Evolutionary conservation across 2,797 vertebrate genomes (phyloP).

Genomic region (Falco peregrinus): DNA sequence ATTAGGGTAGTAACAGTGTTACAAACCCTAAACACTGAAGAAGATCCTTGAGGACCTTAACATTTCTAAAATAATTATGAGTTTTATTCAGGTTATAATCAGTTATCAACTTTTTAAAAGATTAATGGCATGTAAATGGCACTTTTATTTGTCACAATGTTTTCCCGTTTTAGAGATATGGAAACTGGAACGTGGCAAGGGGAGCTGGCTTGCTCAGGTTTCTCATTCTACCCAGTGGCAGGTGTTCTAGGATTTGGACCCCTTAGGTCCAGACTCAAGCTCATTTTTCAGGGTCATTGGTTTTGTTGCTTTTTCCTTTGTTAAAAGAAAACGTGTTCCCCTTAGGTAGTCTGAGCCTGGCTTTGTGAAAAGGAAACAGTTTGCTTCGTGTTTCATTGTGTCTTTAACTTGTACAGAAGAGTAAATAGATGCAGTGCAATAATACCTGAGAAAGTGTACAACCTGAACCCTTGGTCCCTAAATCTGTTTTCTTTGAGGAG

Average conservation of each 20-base stretch:
- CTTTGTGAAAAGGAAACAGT: neutral
- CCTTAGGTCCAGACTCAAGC: neutral
- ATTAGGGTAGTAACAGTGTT: neutral
- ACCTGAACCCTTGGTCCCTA: neutral
- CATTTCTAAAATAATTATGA: neutral
- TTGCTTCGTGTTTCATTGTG: neutral
- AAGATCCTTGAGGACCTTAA: neutral
- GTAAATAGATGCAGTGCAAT: neutral
- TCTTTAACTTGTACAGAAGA: neutral
- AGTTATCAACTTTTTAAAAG: neutral
- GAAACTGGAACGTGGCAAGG: neutral
- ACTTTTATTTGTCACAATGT: neutral
- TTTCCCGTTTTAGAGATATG: neutral
- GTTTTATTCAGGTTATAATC: neutral
- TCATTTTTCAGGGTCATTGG: neutral
- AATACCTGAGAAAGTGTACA: neutral
- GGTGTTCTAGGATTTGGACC: neutral
- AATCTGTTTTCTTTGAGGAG: neutral
- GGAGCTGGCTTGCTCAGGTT: neutral
- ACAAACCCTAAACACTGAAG: neutral
- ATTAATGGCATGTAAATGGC: neutral
- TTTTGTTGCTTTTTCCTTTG: neutral
- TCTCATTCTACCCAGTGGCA: neutral
- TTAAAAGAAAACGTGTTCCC: neutral
- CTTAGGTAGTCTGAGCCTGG: neutral